phyloP scores from a whole-genome alignment of 2,888 invertebrate genomes.

The Brachypalpus laphriformis region DNA sequence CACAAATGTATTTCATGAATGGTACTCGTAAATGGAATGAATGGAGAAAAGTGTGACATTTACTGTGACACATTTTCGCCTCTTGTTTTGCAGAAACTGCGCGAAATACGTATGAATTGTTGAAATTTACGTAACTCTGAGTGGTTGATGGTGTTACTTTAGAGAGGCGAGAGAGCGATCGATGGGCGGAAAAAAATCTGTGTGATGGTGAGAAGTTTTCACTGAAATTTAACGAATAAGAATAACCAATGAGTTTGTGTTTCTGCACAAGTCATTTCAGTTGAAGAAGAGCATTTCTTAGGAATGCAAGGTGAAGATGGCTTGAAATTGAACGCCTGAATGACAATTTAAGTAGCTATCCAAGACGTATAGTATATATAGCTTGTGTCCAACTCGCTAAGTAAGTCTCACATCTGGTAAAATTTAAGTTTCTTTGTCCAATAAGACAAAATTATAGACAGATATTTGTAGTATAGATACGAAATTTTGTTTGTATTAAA shows the following conservation, averaged over 20 bases:
- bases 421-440: no score
- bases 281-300: constrained; percentile 4
- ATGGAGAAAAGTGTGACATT: constrained; percentile 41
- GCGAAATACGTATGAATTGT: constrained; percentile 34
- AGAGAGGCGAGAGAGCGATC: constrained; percentile 7
- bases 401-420: no score
- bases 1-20: constrained; percentile 12
- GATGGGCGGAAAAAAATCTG: background rate
- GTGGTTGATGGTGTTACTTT: background rate
- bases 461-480: no score
- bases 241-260: background rate
- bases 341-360: no score
- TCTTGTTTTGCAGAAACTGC: constrained; percentile 54
- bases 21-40: background rate
- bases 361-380: no score
- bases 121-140: constrained; percentile 57
- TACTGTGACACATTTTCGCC: constrained; percentile 30
- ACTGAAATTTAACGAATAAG: constrained; percentile 43
- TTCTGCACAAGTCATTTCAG: background rate
- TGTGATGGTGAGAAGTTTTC: background rate
- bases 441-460: no score
- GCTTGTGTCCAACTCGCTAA: no score
- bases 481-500: no score
- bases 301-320: background rate
- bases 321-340: no score